A percentile compares a stretch with the other conserved stretches of the same genome.
phyloP scores from a whole-genome alignment of 2,113 vertebrate species.

The Menura novaehollandiae region DNA sequence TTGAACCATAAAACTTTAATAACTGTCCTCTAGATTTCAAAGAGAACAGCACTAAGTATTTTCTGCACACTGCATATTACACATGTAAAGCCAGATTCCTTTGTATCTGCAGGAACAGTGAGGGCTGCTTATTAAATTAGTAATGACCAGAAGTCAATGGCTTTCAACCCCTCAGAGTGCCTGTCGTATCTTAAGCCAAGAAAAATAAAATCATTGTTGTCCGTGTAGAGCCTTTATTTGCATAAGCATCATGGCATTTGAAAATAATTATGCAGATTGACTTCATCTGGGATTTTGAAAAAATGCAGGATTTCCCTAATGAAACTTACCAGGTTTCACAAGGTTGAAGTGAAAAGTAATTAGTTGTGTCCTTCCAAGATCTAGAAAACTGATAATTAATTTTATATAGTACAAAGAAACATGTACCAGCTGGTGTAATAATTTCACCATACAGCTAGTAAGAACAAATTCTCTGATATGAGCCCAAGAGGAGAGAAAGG shows the following conservation, averaged over 20 bases:
- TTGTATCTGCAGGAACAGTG: constrained; percentile 64
- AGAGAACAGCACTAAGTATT: constrained; percentile 71
- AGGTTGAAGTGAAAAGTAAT: constrained; percentile 35
- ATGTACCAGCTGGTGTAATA: not conserved
- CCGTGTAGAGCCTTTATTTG: constrained; percentile 18
- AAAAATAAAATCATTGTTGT: constrained; percentile 35
- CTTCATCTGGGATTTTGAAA: constrained; percentile 5
- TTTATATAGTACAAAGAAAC: constrained; percentile 17
- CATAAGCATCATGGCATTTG: constrained; percentile 24
- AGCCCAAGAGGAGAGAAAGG: not conserved
- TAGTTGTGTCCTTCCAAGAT: constrained; percentile 35
- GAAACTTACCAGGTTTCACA: constrained; percentile 3
- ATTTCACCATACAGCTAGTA: not conserved
- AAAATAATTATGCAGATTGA: not conserved
- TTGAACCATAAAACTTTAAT: constrained; percentile 79
- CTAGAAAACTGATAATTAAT: constrained; percentile 29
- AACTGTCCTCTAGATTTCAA: constrained; percentile 77
- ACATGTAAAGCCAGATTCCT: constrained; percentile 73
- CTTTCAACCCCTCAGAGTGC: constrained; percentile 45
- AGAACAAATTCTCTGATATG: not conserved
- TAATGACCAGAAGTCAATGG: constrained; percentile 66
- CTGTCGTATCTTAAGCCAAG: constrained; percentile 40
- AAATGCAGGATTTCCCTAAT: not conserved
- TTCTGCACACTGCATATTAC: constrained; percentile 68
- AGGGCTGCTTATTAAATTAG: constrained; percentile 77